phyloP scores from a whole-genome alignment of 2,113 vertebrate genomes.

The Dicaeum eximium region DNA sequence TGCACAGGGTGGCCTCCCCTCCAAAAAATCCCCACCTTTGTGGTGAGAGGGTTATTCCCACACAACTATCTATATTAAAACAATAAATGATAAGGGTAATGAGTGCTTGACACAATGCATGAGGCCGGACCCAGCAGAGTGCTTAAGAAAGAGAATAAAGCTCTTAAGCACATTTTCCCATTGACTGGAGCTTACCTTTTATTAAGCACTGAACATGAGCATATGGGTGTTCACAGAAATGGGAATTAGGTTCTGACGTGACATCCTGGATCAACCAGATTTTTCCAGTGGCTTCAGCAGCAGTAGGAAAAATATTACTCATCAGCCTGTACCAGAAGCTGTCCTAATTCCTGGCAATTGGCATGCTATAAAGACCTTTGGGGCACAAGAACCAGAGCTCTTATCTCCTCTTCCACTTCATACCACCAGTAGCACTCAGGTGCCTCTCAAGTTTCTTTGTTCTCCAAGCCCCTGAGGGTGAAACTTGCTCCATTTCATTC shows the following conservation, averaged over 20 bases:
- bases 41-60: neutral
- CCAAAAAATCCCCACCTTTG: neutral
- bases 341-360: neutral
- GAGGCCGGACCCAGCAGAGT: neutral
- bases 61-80: neutral
- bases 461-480: neutral
- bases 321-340: neutral
- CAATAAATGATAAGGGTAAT: neutral
- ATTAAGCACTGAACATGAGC: neutral
- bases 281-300: constrained; percentile 48
- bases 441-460: neutral
- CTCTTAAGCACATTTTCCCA: constrained; percentile 51
- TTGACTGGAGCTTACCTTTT: constrained; percentile 44
- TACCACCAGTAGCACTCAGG: neutral
- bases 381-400: neutral
- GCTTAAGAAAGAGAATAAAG: constrained; percentile 31
- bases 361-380: neutral
- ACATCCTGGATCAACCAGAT: constrained; percentile 28
- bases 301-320: neutral
- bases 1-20: neutral
- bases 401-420: neutral
- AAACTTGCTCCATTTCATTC: neutral
- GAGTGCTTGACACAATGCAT: neutral
- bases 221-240: neutral
- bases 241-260: constrained; percentile 32